Conservation (phyloP, 2,888 invertebrate species). For the Chouioia cunea region DNA sequence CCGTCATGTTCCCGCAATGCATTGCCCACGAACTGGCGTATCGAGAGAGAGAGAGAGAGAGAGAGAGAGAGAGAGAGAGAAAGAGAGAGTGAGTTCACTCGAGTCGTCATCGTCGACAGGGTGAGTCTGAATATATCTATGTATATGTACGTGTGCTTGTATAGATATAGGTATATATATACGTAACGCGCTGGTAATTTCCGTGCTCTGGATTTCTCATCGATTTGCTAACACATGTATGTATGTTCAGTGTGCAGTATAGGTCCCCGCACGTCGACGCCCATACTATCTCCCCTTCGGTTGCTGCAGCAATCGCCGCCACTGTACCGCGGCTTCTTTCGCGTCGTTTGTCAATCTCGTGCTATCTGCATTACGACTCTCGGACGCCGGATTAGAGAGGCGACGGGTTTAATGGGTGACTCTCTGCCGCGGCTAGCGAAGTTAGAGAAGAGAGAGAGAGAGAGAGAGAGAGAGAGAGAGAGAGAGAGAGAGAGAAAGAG, state of each 20-base stretch:
- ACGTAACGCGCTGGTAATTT: conserved; percentile 38
- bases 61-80: too few species aligned
- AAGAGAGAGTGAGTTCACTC: too few species aligned
- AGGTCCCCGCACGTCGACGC: conserved; percentile 25
- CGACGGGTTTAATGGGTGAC: background rate
- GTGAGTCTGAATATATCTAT: too few species aligned
- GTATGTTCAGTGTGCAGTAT: background rate
- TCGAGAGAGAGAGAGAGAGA: too few species aligned
- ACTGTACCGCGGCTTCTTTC: conserved; percentile 45
- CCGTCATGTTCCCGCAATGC: too few species aligned
- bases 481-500: conserved; percentile 1
- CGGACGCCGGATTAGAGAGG: conserved; percentile 38
- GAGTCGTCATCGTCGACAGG: too few species aligned
- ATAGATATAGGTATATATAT: background rate
- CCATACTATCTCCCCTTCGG: conserved; percentile 16
- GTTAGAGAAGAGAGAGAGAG: conserved; percentile 1
- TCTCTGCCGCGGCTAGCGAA: too few species aligned
- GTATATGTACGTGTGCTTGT: background rate
- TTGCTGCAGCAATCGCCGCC: background rate
- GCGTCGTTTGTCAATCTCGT: conserved; percentile 48
- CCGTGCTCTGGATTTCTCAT: conserved; percentile 47
- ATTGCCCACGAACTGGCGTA: too few species aligned
- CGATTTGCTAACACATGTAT: conserved; percentile 31
- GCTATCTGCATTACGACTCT: conserved; percentile 46
- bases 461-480: background rate